A percentile compares a stretch with the other conserved stretches of the same genome.
These are phyloP conservation scores for Corydoras sp. DNA, from an alignment of 2,113 vertebrate species.

Conservation along the genomic window DNA sequence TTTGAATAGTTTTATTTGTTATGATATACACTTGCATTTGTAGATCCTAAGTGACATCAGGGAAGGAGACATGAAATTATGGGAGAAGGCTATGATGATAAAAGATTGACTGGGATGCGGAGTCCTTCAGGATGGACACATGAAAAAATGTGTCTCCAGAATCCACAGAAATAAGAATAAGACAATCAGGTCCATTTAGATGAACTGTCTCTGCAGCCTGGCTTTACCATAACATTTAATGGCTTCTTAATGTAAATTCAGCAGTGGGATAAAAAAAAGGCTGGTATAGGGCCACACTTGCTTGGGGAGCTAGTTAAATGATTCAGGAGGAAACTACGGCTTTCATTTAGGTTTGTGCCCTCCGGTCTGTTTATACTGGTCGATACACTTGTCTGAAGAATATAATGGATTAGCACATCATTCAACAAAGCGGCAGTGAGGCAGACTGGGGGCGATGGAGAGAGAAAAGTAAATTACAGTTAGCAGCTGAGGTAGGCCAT, in stretches of 20 bases:
- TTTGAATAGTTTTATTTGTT: too few species aligned
- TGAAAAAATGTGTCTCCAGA: neutral
- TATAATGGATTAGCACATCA: conserved; percentile 95
- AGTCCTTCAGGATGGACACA: neutral
- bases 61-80: neutral
- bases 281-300: conserved; percentile 67
- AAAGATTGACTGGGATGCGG: neutral
- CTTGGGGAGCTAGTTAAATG: conserved; percentile 79
- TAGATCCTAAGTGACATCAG: neutral
- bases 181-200: conserved; percentile 12
- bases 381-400: conserved; percentile 94
- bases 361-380: conserved; percentile 93
- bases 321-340: conserved; percentile 80
- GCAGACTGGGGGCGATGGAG: conserved; percentile 76
- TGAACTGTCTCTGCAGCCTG: conserved; percentile 21
- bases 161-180: conserved; percentile 16
- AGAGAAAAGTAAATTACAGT: conserved; percentile 87
- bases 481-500: conserved; percentile 71
- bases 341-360: conserved; percentile 91
- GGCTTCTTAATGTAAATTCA: conserved; percentile 58
- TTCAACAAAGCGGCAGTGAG: conserved; percentile 83
- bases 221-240: conserved; percentile 45
- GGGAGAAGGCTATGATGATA: neutral
- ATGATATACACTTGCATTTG: too few species aligned
- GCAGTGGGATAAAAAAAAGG: conserved; percentile 48